phyloP scores from a whole-genome alignment of 1,140 invertebrate species.

The Drosophila bocki region DNA sequence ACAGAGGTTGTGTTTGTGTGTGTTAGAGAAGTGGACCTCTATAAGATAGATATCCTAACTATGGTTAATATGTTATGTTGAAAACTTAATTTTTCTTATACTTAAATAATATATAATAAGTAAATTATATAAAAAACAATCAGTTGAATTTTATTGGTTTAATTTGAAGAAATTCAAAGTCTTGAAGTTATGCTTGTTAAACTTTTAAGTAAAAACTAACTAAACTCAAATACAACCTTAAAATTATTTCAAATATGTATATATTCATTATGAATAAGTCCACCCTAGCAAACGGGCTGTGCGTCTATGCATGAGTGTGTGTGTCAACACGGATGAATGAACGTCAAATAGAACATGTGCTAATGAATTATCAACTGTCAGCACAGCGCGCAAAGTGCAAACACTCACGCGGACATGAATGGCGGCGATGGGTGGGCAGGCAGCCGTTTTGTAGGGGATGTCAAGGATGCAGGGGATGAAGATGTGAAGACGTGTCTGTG shows the following conservation, averaged over 20 bases:
- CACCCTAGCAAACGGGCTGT: constrained; percentile 16
- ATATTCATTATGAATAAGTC: constrained; percentile 1
- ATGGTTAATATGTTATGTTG: not conserved
- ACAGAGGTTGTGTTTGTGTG: constrained; percentile 6
- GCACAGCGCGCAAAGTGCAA: constrained; percentile 76
- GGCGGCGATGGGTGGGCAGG: constrained; percentile 7
- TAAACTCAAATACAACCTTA: too few relatives aligned
- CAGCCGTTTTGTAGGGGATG: not conserved
- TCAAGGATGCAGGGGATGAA: not conserved
- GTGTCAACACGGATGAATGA: constrained; percentile 73
- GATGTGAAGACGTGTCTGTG: constrained; percentile 7
- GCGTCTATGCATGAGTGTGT: constrained; percentile 22
- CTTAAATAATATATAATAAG: too few relatives aligned
- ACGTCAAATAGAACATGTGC: constrained; percentile 82
- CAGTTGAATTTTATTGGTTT: too few relatives aligned
- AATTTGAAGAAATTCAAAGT: too few relatives aligned
- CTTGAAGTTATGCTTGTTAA: too few relatives aligned
- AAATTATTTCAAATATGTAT: not conserved
- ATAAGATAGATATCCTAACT: not conserved
- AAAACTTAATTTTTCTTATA: too few relatives aligned
- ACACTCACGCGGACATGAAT: constrained; percentile 67
- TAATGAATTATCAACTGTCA: constrained; percentile 81
- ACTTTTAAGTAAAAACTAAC: too few relatives aligned
- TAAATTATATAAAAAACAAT: too few relatives aligned
- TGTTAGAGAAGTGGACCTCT: constrained; percentile 7